Percentiles rank a stretch among this genome's conserved stretches.
phyloP scores from a whole-genome alignment of 2,888 invertebrate genomes.

The Ophioninae sp. region DNA sequence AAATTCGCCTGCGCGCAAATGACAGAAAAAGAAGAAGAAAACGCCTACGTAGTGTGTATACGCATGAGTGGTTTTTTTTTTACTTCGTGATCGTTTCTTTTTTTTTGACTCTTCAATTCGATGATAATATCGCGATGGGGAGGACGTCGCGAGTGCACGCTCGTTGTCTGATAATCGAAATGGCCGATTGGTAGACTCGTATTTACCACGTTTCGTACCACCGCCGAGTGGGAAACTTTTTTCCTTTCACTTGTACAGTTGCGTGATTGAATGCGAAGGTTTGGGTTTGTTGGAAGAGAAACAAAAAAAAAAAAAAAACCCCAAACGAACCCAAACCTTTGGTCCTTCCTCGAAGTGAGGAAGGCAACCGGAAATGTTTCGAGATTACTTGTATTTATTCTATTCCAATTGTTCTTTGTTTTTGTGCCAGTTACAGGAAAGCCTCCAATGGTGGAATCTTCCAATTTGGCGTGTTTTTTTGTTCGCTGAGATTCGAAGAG shows the following conservation, averaged over 20 bases:
- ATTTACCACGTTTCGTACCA: background rate
- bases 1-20: slow-evolving; percentile 55
- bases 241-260: slow-evolving; percentile 34
- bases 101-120: slow-evolving; percentile 1
- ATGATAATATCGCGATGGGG: slow-evolving; percentile 7
- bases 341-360: too few species aligned
- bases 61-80: slow-evolving; percentile 42
- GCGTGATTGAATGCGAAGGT: slow-evolving; percentile 2
- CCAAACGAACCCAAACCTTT: too few species aligned
- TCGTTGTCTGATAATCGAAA: slow-evolving; percentile 5
- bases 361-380: too few species aligned
- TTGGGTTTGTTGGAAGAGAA: background rate
- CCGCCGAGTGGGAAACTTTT: slow-evolving; percentile 17
- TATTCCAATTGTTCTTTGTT: too few species aligned
- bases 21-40: slow-evolving; percentile 20
- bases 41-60: slow-evolving; percentile 69
- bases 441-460: too few species aligned
- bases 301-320: too few species aligned
- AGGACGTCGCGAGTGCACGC: slow-evolving; percentile 37
- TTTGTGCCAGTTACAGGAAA: too few species aligned
- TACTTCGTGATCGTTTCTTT: background rate
- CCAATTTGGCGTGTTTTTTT: too few species aligned
- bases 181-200: background rate
- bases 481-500: too few species aligned
- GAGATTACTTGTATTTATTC: too few species aligned